Conservation (phyloP, 2,113 vertebrate genomes). For the Scomber scombrus region DNA sequence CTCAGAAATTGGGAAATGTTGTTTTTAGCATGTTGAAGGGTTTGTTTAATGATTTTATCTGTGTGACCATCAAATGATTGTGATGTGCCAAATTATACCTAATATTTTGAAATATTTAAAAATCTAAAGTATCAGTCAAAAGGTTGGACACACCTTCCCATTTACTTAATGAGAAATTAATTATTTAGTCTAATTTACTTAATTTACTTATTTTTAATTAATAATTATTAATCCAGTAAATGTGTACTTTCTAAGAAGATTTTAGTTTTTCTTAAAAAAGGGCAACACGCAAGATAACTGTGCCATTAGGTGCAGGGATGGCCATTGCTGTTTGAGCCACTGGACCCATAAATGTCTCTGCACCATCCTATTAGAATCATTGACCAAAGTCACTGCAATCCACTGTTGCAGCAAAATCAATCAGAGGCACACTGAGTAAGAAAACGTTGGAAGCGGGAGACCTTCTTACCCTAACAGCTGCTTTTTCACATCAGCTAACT, state of each 20-base stretch:
- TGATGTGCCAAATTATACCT: too few species aligned
- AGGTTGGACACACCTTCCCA: too few species aligned
- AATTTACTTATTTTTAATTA: background rate
- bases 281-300: slow-evolving; percentile 10
- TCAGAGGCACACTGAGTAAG: slow-evolving; percentile 23
- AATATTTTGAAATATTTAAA: too few species aligned
- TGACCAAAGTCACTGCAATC: slow-evolving; percentile 10
- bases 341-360: slow-evolving; percentile 27
- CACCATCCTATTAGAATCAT: slow-evolving; percentile 19
- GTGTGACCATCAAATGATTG: too few species aligned
- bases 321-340: slow-evolving; percentile 38
- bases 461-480: slow-evolving; percentile 1
- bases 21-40: too few species aligned
- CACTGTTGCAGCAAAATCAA: slow-evolving; percentile 49
- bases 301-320: slow-evolving; percentile 19
- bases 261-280: background rate
- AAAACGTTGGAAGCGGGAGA: slow-evolving; percentile 2
- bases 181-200: too few species aligned
- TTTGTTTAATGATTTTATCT: too few species aligned
- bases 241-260: background rate
- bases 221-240: background rate
- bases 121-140: too few species aligned
- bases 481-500: background rate
- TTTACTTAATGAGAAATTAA: too few species aligned
- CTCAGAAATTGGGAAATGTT: too few species aligned